These are phyloP conservation scores for Neopelma chrysocephalum DNA, from an alignment of 2,797 vertebrate species.

Conservation along the genomic window DNA sequence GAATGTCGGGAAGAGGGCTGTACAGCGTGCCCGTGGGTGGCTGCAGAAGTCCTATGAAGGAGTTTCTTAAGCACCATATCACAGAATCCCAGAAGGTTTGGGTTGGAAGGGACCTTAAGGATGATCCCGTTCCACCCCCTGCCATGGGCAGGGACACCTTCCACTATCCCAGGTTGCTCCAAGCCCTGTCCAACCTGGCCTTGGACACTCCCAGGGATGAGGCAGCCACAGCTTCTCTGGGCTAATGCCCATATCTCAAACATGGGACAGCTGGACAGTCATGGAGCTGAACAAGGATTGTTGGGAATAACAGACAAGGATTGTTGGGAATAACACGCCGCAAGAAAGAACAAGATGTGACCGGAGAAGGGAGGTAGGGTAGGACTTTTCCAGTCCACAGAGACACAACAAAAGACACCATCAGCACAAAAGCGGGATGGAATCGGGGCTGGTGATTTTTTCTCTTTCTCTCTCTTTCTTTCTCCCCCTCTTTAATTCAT, in stretches of 20 bases:
- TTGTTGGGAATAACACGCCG: not conserved
- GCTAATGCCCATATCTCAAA: not conserved
- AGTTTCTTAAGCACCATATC: not conserved
- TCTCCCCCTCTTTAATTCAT: not conserved
- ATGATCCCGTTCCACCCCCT: too few relatives aligned
- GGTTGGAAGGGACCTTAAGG: not conserved
- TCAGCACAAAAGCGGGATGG: not conserved
- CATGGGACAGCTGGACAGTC: fast-evolving
- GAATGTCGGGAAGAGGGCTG: not conserved
- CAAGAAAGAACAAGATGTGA: not conserved
- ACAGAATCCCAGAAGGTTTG: not conserved
- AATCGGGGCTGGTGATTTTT: not conserved
- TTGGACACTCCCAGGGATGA: not conserved
- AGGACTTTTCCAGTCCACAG: not conserved
- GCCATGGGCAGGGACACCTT: not conserved
- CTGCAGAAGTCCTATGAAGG: not conserved
- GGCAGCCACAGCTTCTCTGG: not conserved
- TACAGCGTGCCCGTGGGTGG: fast-evolving
- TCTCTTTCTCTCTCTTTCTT: not conserved
- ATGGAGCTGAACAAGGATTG: too few relatives aligned
- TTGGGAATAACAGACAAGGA: not conserved
- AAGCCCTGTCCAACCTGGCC: not conserved
- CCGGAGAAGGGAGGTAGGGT: not conserved
- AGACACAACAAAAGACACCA: not conserved
- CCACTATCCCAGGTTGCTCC: not conserved